phyloP scores from a whole-genome alignment of 2,113 vertebrate species.

The Lynx canadensis region DNA sequence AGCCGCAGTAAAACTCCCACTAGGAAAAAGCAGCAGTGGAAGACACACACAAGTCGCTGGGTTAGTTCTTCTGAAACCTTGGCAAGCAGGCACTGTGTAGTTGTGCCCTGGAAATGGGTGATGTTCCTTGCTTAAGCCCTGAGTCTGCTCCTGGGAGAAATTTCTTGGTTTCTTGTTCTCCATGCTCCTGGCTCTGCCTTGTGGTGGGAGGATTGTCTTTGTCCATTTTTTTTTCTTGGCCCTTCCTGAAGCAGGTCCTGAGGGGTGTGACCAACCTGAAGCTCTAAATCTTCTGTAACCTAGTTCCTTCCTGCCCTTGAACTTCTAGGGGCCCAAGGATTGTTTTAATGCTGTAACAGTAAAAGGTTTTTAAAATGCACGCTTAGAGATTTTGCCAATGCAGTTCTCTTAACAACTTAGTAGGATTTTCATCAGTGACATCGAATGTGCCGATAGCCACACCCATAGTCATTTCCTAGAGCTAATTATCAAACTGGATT shows the following conservation, averaged over 20 bases:
- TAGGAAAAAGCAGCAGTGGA: background rate
- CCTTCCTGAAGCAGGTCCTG: background rate
- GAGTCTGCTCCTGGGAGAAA: background rate
- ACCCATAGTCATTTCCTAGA: background rate
- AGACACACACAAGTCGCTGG: background rate
- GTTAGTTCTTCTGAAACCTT: background rate
- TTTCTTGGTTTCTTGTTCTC: background rate
- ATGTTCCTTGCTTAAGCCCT: background rate
- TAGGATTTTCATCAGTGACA: background rate
- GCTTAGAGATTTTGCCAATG: background rate
- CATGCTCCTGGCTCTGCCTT: background rate
- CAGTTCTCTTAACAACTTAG: background rate
- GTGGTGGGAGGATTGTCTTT: background rate
- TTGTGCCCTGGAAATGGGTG: background rate
- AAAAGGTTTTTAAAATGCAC: slow-evolving; percentile 7
- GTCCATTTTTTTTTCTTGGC: background rate
- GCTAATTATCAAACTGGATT: background rate
- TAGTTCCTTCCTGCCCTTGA: background rate
- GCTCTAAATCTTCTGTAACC: background rate
- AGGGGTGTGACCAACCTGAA: background rate
- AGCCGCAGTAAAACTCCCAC: too few species aligned
- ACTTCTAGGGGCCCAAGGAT: background rate
- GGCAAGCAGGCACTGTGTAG: background rate
- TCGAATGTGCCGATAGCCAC: background rate
- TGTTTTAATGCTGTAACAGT: background rate